Base-by-base conservation (phyloP, 2,797 vertebrate species). In the Mareca penelope region DNA sequence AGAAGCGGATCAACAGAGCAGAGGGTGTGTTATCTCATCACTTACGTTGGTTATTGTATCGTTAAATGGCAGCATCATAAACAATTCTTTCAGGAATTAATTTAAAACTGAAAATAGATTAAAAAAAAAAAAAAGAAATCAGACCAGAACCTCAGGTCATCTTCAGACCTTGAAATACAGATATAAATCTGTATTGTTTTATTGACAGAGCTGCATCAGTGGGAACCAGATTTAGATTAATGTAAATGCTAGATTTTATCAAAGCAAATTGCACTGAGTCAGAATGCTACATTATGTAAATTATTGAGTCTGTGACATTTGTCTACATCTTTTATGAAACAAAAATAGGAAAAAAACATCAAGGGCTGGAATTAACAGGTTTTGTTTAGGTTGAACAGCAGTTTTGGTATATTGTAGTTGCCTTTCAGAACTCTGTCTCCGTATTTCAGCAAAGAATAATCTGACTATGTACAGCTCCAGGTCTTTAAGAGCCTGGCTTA, bases 201-300 rank as follows among this genome's bases (percentile, higher is more conserved):
- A 16, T 76, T 89, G 76, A 80, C 39, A 83, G 88, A 92, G 72
- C 61, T 89, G 60, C 81, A 90, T 86, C 61, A 61, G 71, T 80
- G 57, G 39, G 55, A 92, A 59, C 33, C 24, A 0, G 0, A 29
- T 78, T 87, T 80, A 89, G 72, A 39, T 85, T 57, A 94, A 79
- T 37, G 40, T 85, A 64, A 94, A 65, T 78, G 60, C 31, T 78
- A 75, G 75, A 90, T 94, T 87, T 95, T 85, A 90, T 85, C 81
- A 76, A 94, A 72, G 81, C 72, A 85, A 85, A 76, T 53, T 71
- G 77, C 23, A 59, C 50, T 67, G 81, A 85, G 52, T 72, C 65
- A 95, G 80, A 73, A 63, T 77, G 69, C 29, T 79, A 3, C 24
- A 8, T 89, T 91, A 60, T 65, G 26, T 73, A 75, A 89, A 53